Evolutionary conservation across 2,113 vertebrate genomes (phyloP).

Genomic region (Recurvirostra avosetta): DNA sequence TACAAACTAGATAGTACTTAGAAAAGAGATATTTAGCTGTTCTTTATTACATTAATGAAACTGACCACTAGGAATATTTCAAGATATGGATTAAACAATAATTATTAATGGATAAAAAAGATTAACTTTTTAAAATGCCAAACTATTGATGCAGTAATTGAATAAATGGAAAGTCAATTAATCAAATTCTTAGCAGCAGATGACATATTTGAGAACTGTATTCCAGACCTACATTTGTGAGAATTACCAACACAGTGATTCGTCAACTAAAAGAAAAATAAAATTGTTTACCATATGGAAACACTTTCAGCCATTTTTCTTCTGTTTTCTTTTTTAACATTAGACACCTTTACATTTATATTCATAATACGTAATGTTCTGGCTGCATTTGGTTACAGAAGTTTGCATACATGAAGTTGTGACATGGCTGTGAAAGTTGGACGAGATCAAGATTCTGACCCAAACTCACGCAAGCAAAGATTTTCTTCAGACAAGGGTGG

Average conservation of each 20-base stretch:
- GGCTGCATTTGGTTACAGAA: neutral
- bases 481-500: neutral
- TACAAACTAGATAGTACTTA: neutral
- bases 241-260: neutral
- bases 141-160: neutral
- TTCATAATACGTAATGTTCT: neutral
- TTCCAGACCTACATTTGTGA: neutral
- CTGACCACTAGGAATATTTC: neutral
- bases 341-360: neutral
- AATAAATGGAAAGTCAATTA: neutral
- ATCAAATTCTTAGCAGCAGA: neutral
- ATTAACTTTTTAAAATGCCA: neutral
- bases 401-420: neutral
- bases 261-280: neutral
- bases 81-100: constrained; percentile 1
- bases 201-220: neutral
- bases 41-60: neutral
- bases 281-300: neutral
- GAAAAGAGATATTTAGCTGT: neutral
- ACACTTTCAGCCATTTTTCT: neutral
- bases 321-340: neutral
- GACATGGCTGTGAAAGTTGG: neutral
- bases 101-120: neutral
- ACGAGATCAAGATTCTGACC: neutral
- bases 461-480: neutral